Evolutionary conservation across 92 coral and sea anemone genomes (phyloP).

Genomic region (Epizoanthus scotinus): DNA sequence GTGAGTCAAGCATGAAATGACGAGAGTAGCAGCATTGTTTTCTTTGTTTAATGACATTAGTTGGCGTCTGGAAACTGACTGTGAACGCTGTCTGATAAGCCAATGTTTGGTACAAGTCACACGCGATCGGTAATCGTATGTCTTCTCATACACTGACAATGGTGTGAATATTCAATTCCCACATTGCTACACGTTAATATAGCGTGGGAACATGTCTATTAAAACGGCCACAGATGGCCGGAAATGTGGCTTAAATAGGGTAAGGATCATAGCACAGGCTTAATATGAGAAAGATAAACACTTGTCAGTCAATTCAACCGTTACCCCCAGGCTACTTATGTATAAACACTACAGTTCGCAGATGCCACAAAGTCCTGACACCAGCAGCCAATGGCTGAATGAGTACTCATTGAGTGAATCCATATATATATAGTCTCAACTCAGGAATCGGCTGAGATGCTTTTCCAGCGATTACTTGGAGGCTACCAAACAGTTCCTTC

Average conservation of each 20-base stretch:
- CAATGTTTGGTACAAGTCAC: neutral
- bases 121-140: neutral
- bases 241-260: constrained; percentile 16
- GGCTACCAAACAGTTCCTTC: neutral
- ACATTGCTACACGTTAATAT: neutral
- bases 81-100: constrained; percentile 1
- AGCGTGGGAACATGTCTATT: neutral
- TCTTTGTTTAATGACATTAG: constrained; percentile 30
- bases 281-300: neutral
- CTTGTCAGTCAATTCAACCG: neutral
- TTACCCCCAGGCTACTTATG: neutral
- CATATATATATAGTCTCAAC: neutral
- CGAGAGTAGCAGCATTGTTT: constrained; percentile 1
- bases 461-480: neutral
- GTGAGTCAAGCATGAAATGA: constrained; percentile 3
- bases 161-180: neutral
- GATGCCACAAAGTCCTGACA: constrained; percentile 19
- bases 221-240: neutral
- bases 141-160: neutral
- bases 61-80: constrained; percentile 1
- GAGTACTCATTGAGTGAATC: neutral
- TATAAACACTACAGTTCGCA: neutral
- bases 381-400: neutral
- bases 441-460: neutral
- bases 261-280: neutral